Conservation (phyloP, 2,113 vertebrate genomes). For the Ahaetulla prasina region DNA sequence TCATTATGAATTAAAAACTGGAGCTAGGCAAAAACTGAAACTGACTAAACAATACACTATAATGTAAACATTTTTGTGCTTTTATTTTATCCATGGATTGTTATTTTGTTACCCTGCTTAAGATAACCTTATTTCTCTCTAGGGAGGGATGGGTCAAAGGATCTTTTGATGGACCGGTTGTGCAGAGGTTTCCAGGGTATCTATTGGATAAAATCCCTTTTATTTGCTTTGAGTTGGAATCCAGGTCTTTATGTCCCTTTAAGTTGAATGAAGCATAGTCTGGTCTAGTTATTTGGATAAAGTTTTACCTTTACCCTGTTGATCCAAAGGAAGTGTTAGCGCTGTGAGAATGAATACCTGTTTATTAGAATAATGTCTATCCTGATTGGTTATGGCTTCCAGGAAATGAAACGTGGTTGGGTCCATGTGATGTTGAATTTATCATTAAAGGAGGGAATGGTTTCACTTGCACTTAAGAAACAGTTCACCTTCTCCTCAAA, state of each 20-base stretch:
- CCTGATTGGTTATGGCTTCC: background rate
- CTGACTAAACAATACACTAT: background rate
- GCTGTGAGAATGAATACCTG: background rate
- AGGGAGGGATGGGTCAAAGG: background rate
- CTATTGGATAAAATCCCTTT: background rate
- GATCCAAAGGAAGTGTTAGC: background rate
- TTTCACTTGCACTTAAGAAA: background rate
- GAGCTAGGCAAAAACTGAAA: background rate
- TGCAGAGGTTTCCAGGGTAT: background rate
- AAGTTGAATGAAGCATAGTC: background rate
- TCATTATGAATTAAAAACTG: background rate
- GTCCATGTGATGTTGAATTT: background rate
- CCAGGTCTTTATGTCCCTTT: background rate
- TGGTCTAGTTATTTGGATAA: background rate
- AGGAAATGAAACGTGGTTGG: background rate
- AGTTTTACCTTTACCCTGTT: background rate
- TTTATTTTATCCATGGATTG: background rate
- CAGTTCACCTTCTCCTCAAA: background rate
- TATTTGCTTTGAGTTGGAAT: background rate
- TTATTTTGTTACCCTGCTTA: background rate
- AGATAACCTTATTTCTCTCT: background rate
- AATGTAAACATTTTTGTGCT: background rate
- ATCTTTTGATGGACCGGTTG: background rate
- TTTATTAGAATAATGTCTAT: background rate
- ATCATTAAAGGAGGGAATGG: background rate